Percentiles rank a stretch among this genome's conserved stretches.
Conservation (phyloP, 2,888 invertebrate species). For the Exocentrus adspersus region DNA sequence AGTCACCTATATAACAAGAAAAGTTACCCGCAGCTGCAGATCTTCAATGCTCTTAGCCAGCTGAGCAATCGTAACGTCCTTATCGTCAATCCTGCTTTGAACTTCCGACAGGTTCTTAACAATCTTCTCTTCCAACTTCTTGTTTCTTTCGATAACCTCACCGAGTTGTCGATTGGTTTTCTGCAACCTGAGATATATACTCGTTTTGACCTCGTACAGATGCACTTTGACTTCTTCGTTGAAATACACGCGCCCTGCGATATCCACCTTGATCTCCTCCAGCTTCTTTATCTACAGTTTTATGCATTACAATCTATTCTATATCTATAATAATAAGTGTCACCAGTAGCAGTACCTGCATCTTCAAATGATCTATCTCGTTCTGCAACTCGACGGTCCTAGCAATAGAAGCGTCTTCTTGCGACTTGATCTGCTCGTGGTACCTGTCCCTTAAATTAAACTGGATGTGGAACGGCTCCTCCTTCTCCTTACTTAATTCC, state of each 20-base stretch:
- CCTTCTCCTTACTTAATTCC: not conserved
- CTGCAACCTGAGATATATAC: conserved; percentile 16
- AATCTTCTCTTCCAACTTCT: conserved; percentile 9
- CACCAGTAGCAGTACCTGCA: too few relatives aligned
- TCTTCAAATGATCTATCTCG: conserved; percentile 42
- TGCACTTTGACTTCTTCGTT: conserved; percentile 25
- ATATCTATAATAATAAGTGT: too few relatives aligned
- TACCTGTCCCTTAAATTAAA: conserved; percentile 15
- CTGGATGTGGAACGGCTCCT: conserved; percentile 7
- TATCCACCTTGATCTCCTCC: conserved; percentile 8
- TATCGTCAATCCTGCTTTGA: conserved; percentile 15
- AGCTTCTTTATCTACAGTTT: conserved; percentile 15
- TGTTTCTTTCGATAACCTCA: conserved; percentile 1
- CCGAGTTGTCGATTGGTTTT: conserved; percentile 17
- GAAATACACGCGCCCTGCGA: conserved; percentile 2
- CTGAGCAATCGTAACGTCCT: not conserved
- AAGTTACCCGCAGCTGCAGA: conserved; percentile 7
- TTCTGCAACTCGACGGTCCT: conserved; percentile 37
- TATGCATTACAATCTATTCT: not conserved
- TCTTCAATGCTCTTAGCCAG: not conserved
- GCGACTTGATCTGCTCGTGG: conserved; percentile 19
- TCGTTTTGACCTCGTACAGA: conserved; percentile 19
- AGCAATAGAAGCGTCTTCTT: conserved; percentile 33
- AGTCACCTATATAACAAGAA: too few relatives aligned
- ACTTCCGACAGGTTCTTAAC: not conserved